A percentile compares a stretch with the other conserved stretches of the same genome.
Conservation (phyloP, 2,113 vertebrate species). For the Sturnus vulgaris region DNA sequence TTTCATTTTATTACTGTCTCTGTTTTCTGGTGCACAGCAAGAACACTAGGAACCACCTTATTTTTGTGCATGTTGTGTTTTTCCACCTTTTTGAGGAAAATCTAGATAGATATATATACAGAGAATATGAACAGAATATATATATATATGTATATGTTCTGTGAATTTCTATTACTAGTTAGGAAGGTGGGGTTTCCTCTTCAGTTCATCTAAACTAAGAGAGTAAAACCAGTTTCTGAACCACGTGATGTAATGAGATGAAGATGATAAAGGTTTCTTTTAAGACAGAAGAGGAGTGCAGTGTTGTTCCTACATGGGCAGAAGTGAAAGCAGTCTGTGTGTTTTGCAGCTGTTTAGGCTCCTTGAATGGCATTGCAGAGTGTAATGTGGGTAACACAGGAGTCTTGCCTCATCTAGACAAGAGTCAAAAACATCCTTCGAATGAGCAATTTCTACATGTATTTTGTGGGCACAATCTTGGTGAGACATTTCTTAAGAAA, state of each 20-base stretch:
- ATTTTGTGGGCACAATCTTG: not conserved
- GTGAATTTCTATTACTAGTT: not conserved
- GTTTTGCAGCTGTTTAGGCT: not conserved
- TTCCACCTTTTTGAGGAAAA: not conserved
- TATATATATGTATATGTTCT: not conserved
- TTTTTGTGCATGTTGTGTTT: not conserved
- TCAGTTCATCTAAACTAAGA: not conserved
- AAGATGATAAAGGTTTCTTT: not conserved
- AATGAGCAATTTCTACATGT: not conserved
- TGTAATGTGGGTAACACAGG: not conserved
- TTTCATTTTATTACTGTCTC: not conserved
- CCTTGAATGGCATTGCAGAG: not conserved
- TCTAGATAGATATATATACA: not conserved
- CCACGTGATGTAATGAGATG: not conserved
- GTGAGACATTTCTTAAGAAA: not conserved
- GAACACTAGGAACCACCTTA: not conserved
- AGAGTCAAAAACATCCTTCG: not conserved
- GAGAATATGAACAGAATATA: not conserved
- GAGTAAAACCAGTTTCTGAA: not conserved
- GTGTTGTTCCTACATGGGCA: not conserved
- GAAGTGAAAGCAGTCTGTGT: not conserved
- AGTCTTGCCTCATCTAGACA: not conserved
- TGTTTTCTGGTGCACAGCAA: not conserved
- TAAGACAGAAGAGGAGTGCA: not conserved
- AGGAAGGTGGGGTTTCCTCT: not conserved